Conservation (phyloP, 2,888 invertebrate genomes). For the Hedya salicella region DNA sequence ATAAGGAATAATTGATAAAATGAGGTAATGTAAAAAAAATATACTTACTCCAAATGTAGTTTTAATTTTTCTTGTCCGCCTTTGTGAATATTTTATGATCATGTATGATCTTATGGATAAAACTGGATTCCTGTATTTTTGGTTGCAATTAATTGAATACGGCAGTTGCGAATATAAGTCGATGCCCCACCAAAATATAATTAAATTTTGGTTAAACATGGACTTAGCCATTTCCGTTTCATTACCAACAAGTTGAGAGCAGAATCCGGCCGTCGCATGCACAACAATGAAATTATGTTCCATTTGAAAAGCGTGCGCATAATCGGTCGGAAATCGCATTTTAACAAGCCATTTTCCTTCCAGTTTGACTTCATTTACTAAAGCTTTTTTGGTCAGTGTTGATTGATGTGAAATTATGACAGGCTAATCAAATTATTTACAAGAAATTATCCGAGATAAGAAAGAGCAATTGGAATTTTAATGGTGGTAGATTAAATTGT, state of each 20-base stretch:
- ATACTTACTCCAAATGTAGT: no score
- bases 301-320: constrained; percentile 53
- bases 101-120: no score
- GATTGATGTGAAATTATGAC: constrained; percentile 33
- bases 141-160: no score
- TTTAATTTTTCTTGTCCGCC: no score
- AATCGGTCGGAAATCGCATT: constrained; percentile 57
- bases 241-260: not conserved
- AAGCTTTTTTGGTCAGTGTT: constrained; percentile 30
- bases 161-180: no score
- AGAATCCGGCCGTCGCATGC: constrained; percentile 35
- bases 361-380: constrained; percentile 28
- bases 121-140: no score
- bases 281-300: constrained; percentile 46
- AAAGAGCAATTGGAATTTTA: constrained; percentile 24
- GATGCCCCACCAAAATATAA: no score
- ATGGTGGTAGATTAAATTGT: constrained; percentile 31
- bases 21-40: no score
- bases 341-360: constrained; percentile 50
- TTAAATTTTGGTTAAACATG: no score
- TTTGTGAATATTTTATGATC: no score
- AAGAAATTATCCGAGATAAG: constrained; percentile 12
- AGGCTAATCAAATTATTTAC: constrained; percentile 33
- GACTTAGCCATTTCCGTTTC: not conserved
- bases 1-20: no score